These are phyloP conservation scores for Crotalus adamanteus DNA, from an alignment of 2,797 vertebrate genomes.

Conservation along the genomic window DNA sequence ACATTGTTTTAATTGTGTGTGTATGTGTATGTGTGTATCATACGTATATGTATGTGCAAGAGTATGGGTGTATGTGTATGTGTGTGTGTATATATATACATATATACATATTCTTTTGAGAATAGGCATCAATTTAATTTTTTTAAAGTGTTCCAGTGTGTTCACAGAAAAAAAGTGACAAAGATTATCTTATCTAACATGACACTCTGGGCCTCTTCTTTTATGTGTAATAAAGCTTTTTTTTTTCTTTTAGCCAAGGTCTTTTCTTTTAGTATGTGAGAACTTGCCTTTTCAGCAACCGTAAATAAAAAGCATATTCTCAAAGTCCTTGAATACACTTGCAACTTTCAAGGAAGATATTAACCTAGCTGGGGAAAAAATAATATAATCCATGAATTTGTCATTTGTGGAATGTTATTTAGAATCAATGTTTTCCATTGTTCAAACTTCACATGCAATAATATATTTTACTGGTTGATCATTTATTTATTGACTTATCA, in stretches of 20 bases:
- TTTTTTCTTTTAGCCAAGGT: neutral
- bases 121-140: no score
- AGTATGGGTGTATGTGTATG: no score
- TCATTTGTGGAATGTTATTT: neutral
- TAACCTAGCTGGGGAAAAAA: neutral
- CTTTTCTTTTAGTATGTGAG: neutral
- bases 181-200: neutral
- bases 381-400: neutral
- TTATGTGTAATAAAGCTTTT: neutral
- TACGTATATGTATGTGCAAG: no score
- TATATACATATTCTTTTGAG: no score
- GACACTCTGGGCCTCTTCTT: neutral
- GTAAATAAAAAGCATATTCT: neutral
- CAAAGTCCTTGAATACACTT: neutral
- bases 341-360: neutral
- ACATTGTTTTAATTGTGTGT: no score
- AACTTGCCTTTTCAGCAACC: neutral
- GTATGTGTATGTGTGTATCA: no score
- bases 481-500: neutral
- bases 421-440: neutral
- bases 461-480: neutral
- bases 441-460: neutral
- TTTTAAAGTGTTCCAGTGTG: no score
- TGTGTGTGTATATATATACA: no score
- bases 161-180: neutral